Percentiles rank a stretch among this genome's conserved stretches.
Evolutionary conservation across 2,888 invertebrate genomes (phyloP).

Genomic region (Dicycla oo): DNA sequence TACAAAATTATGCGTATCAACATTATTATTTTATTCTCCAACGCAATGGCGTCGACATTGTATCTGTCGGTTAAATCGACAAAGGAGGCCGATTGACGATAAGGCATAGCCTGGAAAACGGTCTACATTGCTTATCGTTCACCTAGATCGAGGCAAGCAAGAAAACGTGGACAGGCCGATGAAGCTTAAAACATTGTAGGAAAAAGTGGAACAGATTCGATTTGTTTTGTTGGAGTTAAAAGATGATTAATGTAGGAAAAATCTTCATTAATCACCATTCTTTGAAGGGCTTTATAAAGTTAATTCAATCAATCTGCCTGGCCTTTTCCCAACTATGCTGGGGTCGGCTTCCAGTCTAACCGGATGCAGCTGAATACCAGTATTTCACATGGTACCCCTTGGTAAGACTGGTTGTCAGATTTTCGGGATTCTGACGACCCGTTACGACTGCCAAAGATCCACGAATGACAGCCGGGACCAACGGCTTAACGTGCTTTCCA

Average conservation of each 20-base stretch:
- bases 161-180: conserved; percentile 18
- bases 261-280: background rate
- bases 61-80: conserved; percentile 45
- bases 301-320: too few species aligned
- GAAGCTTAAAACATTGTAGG: conserved; percentile 13
- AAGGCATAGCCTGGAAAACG: conserved; percentile 66
- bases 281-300: background rate
- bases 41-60: conserved; percentile 12
- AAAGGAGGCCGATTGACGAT: conserved; percentile 74
- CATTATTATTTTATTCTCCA: too few species aligned
- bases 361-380: too few species aligned
- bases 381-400: too few species aligned
- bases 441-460: too few species aligned
- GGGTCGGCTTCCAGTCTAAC: too few species aligned
- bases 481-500: too few species aligned
- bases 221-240: background rate
- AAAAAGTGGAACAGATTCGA: conserved; percentile 5
- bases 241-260: background rate
- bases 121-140: conserved; percentile 58
- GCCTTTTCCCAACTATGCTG: too few species aligned
- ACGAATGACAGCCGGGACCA: too few species aligned
- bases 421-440: too few species aligned
- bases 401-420: too few species aligned
- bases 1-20: conserved; percentile 32
- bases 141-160: conserved; percentile 57